These are phyloP conservation scores for Pollenia angustigena DNA, from an alignment of 2,888 invertebrate species.

Conservation along the genomic window DNA sequence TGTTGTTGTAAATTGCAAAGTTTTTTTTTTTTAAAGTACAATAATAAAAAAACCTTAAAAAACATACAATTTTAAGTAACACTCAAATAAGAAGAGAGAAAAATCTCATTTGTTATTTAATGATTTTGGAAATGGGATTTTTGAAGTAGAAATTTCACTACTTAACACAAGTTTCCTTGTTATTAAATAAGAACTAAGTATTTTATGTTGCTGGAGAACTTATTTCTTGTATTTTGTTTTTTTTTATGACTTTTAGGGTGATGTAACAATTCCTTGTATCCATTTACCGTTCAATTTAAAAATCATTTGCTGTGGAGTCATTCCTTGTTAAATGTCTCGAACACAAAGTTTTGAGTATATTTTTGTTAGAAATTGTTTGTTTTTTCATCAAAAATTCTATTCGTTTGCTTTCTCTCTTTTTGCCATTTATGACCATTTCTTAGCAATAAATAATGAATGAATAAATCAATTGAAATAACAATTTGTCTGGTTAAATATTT, in stretches of 20 bases:
- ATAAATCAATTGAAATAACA: slow-evolving; percentile 67
- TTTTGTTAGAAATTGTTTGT: slow-evolving; percentile 16
- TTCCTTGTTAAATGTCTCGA: slow-evolving; percentile 57
- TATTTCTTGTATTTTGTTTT: not conserved
- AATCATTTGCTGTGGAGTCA: slow-evolving; percentile 43
- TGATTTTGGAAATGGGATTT: slow-evolving; percentile 5
- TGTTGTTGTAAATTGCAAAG: not conserved
- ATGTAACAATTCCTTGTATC: not conserved
- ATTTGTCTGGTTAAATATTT: slow-evolving; percentile 64
- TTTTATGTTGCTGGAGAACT: not conserved
- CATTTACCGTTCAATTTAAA: not conserved
- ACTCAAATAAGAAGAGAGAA: slow-evolving; percentile 18
- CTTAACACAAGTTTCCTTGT: not conserved
- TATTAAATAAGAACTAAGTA: not conserved
- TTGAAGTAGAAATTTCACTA: too few species aligned
- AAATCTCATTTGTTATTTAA: slow-evolving; percentile 64
- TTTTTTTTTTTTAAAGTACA: not conserved
- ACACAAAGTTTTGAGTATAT: slow-evolving; percentile 42
- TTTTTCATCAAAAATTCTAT: slow-evolving; percentile 24
- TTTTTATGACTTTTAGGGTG: not conserved
- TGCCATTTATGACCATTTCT: slow-evolving; percentile 47
- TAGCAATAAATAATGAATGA: slow-evolving; percentile 37
- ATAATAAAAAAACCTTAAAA: slow-evolving; percentile 13
- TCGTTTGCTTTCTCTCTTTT: not conserved
- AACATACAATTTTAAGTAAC: slow-evolving; percentile 59